These are phyloP conservation scores for Rhinogobio ventralis DNA, from an alignment of 2,797 vertebrate species.

Conservation along the genomic window DNA sequence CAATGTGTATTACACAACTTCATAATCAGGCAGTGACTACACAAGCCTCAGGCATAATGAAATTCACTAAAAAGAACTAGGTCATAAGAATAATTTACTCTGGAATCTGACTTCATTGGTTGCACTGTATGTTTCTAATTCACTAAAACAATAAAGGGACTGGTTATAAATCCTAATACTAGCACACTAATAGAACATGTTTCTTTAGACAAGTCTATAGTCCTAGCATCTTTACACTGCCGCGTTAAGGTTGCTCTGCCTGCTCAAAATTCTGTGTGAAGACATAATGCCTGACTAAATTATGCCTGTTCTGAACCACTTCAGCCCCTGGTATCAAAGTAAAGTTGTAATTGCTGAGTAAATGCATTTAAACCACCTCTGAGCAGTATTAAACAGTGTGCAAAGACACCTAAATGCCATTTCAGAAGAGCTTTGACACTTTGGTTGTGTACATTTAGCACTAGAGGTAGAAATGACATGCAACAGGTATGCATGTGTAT, in stretches of 20 bases:
- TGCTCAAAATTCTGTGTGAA: background rate
- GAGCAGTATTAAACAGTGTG: background rate
- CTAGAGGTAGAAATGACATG: background rate
- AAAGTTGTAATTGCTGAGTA: background rate
- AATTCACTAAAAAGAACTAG: background rate
- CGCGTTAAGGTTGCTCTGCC: background rate
- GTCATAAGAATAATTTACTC: background rate
- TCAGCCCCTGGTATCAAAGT: background rate
- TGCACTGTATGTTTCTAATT: background rate
- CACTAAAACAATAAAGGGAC: background rate
- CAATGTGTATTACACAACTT: background rate
- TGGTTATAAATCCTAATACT: background rate
- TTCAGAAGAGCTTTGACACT: background rate
- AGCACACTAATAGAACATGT: background rate
- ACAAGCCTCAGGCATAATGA: background rate
- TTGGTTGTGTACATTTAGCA: background rate
- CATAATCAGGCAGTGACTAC: constrained; percentile 1
- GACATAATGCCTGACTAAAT: background rate
- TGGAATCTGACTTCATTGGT: background rate
- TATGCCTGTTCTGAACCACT: background rate
- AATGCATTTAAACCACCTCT: background rate
- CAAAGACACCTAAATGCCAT: background rate
- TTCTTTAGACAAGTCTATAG: background rate
- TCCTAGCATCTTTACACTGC: background rate
- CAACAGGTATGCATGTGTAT: constrained; percentile 8